Percentiles rank a stretch among this genome's conserved stretches.
These are phyloP conservation scores for Diglossa brunneiventris DNA, from an alignment of 2,113 vertebrate genomes.

Conservation along the genomic window DNA sequence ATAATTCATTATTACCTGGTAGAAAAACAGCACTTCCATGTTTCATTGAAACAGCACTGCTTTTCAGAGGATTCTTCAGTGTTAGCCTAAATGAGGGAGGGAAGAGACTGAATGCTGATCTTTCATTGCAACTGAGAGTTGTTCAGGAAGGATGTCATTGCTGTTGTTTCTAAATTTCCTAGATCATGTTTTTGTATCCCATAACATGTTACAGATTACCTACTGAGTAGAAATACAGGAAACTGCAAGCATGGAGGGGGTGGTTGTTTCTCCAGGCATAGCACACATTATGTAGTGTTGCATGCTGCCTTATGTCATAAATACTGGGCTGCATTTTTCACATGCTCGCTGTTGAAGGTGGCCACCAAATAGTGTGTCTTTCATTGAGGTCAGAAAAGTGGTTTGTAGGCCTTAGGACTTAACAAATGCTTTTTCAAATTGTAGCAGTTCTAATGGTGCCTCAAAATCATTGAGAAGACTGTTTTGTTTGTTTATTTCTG, in stretches of 20 bases:
- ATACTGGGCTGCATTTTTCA: not conserved
- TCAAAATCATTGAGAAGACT: not conserved
- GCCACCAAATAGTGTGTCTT: fast-evolving
- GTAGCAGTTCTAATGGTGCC: not conserved
- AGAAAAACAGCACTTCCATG: not conserved
- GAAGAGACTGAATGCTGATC: not conserved
- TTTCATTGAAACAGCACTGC: not conserved
- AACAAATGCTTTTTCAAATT: not conserved
- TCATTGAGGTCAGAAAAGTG: not conserved
- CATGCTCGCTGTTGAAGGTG: not conserved
- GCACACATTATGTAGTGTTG: not conserved
- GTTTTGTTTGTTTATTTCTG: not conserved
- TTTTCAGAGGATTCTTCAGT: not conserved
- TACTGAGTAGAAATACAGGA: not conserved
- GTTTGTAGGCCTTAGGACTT: not conserved
- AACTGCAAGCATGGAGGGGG: not conserved
- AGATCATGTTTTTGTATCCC: not conserved
- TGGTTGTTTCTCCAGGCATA: not conserved
- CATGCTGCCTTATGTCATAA: not conserved
- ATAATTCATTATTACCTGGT: not conserved
- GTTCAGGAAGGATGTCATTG: not conserved
- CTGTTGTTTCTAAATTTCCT: not conserved
- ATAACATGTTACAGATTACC: not conserved
- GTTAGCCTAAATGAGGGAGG: not conserved
- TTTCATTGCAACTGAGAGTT: not conserved